These are phyloP conservation scores for Podarcis muralis DNA, from an alignment of 2,113 vertebrate genomes.

Conservation along the genomic window DNA sequence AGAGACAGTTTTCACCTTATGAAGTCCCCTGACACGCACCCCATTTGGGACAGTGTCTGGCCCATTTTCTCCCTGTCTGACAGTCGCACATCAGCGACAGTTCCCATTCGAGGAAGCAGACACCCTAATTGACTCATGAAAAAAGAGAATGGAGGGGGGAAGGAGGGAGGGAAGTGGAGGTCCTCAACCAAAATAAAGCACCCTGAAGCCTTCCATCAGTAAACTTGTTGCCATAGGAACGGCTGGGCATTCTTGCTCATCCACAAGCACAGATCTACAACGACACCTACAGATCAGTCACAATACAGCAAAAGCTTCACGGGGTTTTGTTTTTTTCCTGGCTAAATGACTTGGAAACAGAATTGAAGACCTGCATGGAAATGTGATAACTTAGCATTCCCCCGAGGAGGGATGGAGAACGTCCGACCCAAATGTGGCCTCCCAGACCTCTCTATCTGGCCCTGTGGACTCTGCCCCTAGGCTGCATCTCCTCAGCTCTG, in stretches of 20 bases:
- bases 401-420: not conserved
- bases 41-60: not conserved
- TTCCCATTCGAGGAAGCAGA: slow-evolving; percentile 30
- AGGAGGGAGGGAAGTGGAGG: not conserved
- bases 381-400: not conserved
- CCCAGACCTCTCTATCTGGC: no score
- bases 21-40: not conserved
- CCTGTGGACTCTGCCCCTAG: no score
- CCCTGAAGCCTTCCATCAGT: slow-evolving; percentile 8
- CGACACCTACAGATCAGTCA: slow-evolving; percentile 39
- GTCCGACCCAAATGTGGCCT: no score
- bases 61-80: slow-evolving; percentile 12
- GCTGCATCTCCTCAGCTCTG: no score
- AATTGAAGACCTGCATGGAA: not conserved
- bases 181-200: not conserved
- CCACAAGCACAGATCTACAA: slow-evolving; percentile 24
- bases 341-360: not conserved
- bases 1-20: not conserved
- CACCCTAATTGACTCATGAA: slow-evolving; percentile 13
- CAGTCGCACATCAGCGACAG: slow-evolving; percentile 19
- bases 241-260: not conserved
- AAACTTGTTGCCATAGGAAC: slow-evolving; percentile 51
- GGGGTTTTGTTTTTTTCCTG: not conserved
- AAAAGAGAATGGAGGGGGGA: not conserved
- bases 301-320: not conserved